phyloP scores from a whole-genome alignment of 2,888 invertebrate genomes.

The Venustoraphidia nigricollis region DNA sequence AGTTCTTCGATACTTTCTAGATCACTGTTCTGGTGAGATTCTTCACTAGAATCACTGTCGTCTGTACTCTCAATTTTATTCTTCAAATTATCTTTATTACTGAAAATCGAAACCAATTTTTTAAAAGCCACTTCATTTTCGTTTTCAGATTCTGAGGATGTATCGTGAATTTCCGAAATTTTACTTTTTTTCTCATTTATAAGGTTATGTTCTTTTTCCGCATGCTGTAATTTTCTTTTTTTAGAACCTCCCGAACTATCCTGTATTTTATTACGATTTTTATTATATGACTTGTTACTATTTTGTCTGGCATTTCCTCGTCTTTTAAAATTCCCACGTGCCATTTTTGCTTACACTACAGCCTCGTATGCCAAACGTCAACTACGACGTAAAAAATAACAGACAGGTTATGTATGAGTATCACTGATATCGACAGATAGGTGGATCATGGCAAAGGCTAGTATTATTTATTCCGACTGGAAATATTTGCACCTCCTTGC shows the following conservation, averaged over 20 bases:
- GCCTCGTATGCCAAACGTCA: too few species aligned
- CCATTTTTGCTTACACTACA: too few species aligned
- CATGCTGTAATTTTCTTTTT: not conserved
- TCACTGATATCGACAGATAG: too few species aligned
- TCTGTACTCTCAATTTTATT: not conserved
- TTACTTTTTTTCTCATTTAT: slow-evolving; percentile 13
- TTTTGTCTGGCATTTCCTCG: too few species aligned
- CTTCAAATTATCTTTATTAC: not conserved
- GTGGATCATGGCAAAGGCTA: too few species aligned
- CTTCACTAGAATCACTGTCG: not conserved
- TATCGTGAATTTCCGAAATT: slow-evolving; percentile 13
- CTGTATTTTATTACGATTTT: not conserved
- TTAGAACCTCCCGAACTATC: not conserved
- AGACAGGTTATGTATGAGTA: too few species aligned
- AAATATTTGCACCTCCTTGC: too few species aligned
- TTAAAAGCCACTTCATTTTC: slow-evolving; percentile 1
- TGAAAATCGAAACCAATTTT: not conserved
- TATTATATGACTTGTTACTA: too few species aligned
- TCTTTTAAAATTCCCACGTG: too few species aligned
- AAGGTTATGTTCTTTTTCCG: not conserved
- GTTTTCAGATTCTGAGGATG: slow-evolving; percentile 12
- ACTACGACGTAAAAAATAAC: too few species aligned
- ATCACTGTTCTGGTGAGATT: not conserved
- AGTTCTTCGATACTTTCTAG: not conserved
- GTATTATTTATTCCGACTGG: too few species aligned